Conservation (phyloP, 2,113 vertebrate genomes). For the Noctilio leporinus region DNA sequence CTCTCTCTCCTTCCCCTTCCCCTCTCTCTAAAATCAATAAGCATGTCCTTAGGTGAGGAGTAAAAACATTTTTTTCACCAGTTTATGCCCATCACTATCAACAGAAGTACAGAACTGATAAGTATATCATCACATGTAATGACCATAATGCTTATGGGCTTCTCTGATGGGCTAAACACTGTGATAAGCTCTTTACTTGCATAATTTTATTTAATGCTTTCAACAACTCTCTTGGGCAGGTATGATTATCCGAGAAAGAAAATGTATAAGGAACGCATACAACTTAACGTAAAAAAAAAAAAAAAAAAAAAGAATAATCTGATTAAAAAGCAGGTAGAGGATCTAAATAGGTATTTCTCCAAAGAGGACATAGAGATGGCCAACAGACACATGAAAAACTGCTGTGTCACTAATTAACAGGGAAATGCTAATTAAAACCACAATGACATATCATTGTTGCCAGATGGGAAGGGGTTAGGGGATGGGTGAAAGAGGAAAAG, state of each 20-base stretch:
- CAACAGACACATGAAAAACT: neutral
- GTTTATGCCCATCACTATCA: neutral
- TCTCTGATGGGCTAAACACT: neutral
- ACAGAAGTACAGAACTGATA: neutral
- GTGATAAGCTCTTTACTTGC: neutral
- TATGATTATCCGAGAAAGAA: neutral
- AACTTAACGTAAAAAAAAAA: neutral
- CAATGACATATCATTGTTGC: neutral
- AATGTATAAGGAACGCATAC: neutral
- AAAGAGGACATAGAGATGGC: neutral
- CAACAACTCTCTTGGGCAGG: neutral
- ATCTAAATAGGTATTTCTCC: neutral
- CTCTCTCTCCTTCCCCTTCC: no score
- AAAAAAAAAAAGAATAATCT: neutral
- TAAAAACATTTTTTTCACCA: neutral
- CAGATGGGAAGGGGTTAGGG: no score
- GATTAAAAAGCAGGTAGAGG: neutral
- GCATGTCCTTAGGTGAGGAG: no score
- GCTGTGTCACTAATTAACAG: neutral
- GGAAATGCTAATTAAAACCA: neutral
- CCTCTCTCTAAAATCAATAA: no score
- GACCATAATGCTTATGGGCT: neutral
- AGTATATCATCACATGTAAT: neutral
- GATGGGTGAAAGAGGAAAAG: no score
- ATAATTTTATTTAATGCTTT: neutral